Percentiles rank a stretch among this genome's conserved stretches.
Conservation (phyloP, 2,113 vertebrate species). For the Pardalotus punctatus region DNA sequence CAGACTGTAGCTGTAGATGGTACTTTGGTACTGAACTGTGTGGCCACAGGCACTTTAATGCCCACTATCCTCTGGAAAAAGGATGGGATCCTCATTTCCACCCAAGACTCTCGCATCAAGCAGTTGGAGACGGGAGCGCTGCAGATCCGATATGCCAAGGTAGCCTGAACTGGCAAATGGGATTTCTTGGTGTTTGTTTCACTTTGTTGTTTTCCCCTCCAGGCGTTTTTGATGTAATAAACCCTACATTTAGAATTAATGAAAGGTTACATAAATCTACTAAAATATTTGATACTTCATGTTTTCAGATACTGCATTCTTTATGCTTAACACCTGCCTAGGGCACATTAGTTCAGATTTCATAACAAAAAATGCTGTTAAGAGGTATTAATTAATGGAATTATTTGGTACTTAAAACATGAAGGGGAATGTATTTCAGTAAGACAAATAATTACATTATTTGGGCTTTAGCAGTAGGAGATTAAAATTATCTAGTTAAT, state of each 20-base stretch:
- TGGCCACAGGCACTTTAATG: constrained; percentile 84
- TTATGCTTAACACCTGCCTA: background rate
- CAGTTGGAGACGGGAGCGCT: constrained; percentile 87
- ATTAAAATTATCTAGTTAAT: background rate
- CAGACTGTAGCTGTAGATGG: constrained; percentile 96
- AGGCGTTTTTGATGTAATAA: background rate
- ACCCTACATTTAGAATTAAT: background rate
- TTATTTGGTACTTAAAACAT: background rate
- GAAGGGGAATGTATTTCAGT: background rate
- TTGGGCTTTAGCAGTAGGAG: background rate
- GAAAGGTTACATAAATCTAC: constrained; percentile 9
- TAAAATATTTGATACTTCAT: background rate
- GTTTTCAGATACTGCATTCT: background rate
- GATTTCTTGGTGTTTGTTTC: background rate
- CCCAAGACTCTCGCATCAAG: constrained; percentile 93
- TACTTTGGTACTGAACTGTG: constrained; percentile 86
- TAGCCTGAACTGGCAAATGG: constrained; percentile 39
- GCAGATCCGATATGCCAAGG: constrained; percentile 97
- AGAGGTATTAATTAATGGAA: constrained; percentile 14
- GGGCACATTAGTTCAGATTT: constrained; percentile 33
- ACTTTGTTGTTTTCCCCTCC: background rate
- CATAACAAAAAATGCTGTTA: background rate
- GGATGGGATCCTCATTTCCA: constrained; percentile 87
- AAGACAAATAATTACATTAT: background rate
- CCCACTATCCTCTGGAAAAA: constrained; percentile 97